Evolutionary conservation across 1,140 invertebrate species (phyloP), one percentile per base, ranked within the genome.

Genomic region (Drosophila kanapiae): DNA sequence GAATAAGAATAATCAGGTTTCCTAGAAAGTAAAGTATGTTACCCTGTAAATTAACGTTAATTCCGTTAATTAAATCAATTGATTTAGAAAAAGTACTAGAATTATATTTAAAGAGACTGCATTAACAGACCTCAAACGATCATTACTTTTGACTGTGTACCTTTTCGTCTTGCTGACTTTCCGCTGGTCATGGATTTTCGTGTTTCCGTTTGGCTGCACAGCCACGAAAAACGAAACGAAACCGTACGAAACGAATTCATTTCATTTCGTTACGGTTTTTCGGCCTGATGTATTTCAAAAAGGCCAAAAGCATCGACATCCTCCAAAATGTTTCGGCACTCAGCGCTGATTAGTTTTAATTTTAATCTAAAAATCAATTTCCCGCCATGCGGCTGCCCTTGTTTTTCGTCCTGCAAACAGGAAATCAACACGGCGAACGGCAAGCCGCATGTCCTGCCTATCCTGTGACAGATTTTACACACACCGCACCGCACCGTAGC

Each of bases 321-420:
- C 49, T 47, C 16, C 48, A 29, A 42, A 51, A 54, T 23, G 75
- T 71, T 61, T 63, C 67, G 80, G 61, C 86, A 91, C 87, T 90
- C 86, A 82, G 69, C 86, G 78, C 86, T 91, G 88, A 91, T 91
- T 91, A 91, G 88, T 91, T 91, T 91, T 91, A 91, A 90, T 85
- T 91, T 91, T 91, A 91, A 91, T 91, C 90, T 91, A 90, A 85
- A 91, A 91, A 91, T 91, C 88, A 88, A 91, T 91, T 91, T 91
- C 90, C 85, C 88, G 75, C 81, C 78, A 49, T 75, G 53, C 80
- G 54, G 60, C 64, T 74, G 58, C 59, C 74, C 84, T 82, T 88
- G 80, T 83, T 82, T 78, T 80, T 80, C 59, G 83, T 74, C 53
- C 83, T 91, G 83, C 87, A 82, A 74, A 91, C 82, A 87, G 88